Evolutionary conservation across 1,140 invertebrate species (phyloP).

Genomic region (Lasioglossum albipes): DNA sequence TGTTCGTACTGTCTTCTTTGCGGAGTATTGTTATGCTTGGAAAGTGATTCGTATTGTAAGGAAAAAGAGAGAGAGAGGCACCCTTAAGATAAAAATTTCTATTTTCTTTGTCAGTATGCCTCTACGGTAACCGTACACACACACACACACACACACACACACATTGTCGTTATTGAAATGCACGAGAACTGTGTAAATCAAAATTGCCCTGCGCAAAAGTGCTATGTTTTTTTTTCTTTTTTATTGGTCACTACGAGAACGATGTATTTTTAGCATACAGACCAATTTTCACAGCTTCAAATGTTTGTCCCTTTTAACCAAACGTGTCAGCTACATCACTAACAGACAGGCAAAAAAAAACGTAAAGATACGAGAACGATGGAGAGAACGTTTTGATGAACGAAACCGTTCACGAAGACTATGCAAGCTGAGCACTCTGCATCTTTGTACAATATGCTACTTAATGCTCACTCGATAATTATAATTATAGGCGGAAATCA

Average conservation of each 20-base stretch:
- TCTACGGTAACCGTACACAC: slow-evolving; percentile 1
- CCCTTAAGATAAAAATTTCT: slow-evolving; percentile 49
- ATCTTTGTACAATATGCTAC: slow-evolving; percentile 74
- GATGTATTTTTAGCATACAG: slow-evolving; percentile 53
- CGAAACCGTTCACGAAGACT: slow-evolving; percentile 40
- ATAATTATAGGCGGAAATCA: slow-evolving; percentile 69
- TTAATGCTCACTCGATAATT: slow-evolving; percentile 72
- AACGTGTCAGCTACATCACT: slow-evolving; percentile 47
- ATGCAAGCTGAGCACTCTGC: slow-evolving; percentile 62
- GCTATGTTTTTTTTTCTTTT: slow-evolving; percentile 48
- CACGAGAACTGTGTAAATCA: slow-evolving; percentile 47
- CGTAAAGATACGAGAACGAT: not conserved
- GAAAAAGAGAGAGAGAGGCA: not conserved
- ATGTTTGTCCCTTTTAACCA: slow-evolving; percentile 46
- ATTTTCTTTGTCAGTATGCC: slow-evolving; percentile 58
- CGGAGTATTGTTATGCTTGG: slow-evolving; percentile 53
- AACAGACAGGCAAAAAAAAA: slow-evolving; percentile 22
- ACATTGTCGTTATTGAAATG: slow-evolving; percentile 1
- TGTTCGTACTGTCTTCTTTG: slow-evolving; percentile 49
- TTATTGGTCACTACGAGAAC: slow-evolving; percentile 37
- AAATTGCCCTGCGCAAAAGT: slow-evolving; percentile 54
- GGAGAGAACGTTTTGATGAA: slow-evolving; percentile 41
- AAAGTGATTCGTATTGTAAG: slow-evolving; percentile 36
- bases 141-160: not conserved
- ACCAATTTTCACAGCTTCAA: slow-evolving; percentile 56